Evolutionary conservation across 1,140 invertebrate genomes (phyloP).

Genomic region (Diachasmimorpha longicaudata): DNA sequence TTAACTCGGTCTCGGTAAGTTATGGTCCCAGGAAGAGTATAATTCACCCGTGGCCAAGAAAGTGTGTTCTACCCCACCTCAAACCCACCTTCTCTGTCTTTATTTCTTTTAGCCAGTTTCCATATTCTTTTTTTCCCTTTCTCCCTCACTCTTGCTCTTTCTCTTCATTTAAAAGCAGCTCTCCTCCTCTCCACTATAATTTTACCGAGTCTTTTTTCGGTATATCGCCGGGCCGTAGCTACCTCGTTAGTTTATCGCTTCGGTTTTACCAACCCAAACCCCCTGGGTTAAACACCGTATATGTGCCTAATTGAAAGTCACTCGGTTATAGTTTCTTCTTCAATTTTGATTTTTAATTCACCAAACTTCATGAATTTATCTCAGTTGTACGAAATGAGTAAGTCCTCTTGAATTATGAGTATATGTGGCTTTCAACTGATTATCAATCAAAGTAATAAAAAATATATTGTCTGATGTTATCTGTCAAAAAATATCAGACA

Average conservation of each 20-base stretch:
- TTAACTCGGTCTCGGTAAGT: slow-evolving; percentile 55
- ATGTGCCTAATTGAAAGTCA: slow-evolving; percentile 47
- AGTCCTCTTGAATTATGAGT: not conserved
- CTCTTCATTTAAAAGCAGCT: not conserved
- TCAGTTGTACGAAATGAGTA: not conserved
- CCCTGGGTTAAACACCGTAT: slow-evolving; percentile 11
- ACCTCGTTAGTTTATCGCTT: slow-evolving; percentile 52
- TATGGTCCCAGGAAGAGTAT: slow-evolving; percentile 50
- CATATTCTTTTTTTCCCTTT: not conserved
- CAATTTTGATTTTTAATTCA: not conserved
- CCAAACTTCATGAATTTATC: slow-evolving; percentile 19
- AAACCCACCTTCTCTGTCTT: not conserved
- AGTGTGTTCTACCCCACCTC: slow-evolving; percentile 25
- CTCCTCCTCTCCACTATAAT: not conserved
- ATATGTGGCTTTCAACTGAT: not conserved
- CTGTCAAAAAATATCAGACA: no score
- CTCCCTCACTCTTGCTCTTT: not conserved
- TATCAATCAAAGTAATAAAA: no score
- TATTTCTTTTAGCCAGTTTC: slow-evolving; percentile 5
- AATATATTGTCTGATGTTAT: no score
- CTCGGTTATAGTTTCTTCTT: slow-evolving; percentile 38
- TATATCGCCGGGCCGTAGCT: slow-evolving; percentile 12
- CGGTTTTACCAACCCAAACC: slow-evolving; percentile 6
- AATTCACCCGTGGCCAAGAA: slow-evolving; percentile 45
- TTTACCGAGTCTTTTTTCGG: not conserved